Percentiles rank a stretch among this genome's conserved stretches.
Conservation (phyloP, 2,888 invertebrate species). For the Hymenopus coronatus region DNA sequence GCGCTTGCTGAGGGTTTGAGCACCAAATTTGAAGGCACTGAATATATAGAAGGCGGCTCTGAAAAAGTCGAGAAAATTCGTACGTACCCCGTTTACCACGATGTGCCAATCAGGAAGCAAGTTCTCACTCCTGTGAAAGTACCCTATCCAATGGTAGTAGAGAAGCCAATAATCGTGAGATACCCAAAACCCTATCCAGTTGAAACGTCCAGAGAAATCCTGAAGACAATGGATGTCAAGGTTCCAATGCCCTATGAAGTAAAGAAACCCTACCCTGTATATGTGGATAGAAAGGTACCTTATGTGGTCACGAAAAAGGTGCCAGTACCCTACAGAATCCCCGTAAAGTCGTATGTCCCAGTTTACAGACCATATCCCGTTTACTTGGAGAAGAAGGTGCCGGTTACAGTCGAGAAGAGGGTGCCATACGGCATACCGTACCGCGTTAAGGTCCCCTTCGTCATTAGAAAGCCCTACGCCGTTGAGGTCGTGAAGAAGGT, state of each 20-base stretch:
- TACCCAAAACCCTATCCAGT: neutral
- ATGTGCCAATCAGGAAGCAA: neutral
- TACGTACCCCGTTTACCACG: neutral
- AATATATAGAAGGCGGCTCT: too few relatives aligned
- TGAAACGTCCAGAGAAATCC: neutral
- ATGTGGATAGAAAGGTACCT: neutral
- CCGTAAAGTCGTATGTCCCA: neutral
- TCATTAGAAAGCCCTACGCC: neutral
- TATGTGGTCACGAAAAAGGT: neutral
- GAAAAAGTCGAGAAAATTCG: neutral
- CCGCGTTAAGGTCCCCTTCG: neutral
- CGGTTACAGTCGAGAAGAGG: neutral
- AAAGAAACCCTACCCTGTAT: neutral
- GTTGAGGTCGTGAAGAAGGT: neutral
- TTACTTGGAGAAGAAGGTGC: neutral
- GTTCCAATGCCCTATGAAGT: neutral
- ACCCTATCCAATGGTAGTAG: neutral
- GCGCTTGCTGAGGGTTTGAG: too few relatives aligned
- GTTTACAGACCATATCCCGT: neutral
- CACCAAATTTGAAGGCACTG: too few relatives aligned
- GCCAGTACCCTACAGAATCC: neutral
- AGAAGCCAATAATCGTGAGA: neutral
- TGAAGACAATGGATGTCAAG: neutral
- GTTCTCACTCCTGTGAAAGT: neutral
- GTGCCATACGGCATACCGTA: neutral